Conservation (phyloP, 1,140 invertebrate species). For the Polypedilum vanderplanki region DNA sequence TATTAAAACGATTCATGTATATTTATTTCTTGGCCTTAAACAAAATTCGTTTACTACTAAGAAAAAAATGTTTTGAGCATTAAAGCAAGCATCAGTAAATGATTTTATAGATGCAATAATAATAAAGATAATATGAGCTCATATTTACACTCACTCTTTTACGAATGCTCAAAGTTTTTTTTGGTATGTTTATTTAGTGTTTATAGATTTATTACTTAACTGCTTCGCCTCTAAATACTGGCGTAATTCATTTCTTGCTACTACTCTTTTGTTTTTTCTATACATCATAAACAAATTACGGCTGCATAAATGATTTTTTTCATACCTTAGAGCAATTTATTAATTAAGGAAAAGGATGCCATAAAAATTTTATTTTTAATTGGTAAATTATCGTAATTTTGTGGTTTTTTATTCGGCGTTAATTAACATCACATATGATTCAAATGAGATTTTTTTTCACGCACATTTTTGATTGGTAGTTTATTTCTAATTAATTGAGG, state of each 20-base stretch:
- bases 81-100: slow-evolving; percentile 15
- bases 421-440: not conserved
- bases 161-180: not conserved
- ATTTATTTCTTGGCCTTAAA: not conserved
- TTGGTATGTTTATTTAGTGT: slow-evolving; percentile 21
- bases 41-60: not conserved
- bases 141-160: not conserved
- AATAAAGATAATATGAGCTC: slow-evolving; percentile 22
- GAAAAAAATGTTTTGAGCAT: not conserved
- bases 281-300: not conserved
- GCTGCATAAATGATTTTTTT: not conserved
- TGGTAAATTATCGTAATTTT: slow-evolving; percentile 14
- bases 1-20: not conserved
- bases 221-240: not conserved
- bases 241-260: not conserved
- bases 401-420: slow-evolving; percentile 3
- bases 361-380: not conserved
- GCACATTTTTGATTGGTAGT: not conserved
- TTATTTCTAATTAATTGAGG: not conserved
- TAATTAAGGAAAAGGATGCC: slow-evolving; percentile 5
- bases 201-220: slow-evolving; percentile 25
- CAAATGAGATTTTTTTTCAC: not conserved
- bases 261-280: not conserved
- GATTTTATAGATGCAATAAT: slow-evolving; percentile 28
- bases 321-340: slow-evolving; percentile 19